A percentile compares a stretch with the other conserved stretches of the same genome.
Conservation (phyloP, 2,113 vertebrate genomes). For the Clarias gariepinus region DNA sequence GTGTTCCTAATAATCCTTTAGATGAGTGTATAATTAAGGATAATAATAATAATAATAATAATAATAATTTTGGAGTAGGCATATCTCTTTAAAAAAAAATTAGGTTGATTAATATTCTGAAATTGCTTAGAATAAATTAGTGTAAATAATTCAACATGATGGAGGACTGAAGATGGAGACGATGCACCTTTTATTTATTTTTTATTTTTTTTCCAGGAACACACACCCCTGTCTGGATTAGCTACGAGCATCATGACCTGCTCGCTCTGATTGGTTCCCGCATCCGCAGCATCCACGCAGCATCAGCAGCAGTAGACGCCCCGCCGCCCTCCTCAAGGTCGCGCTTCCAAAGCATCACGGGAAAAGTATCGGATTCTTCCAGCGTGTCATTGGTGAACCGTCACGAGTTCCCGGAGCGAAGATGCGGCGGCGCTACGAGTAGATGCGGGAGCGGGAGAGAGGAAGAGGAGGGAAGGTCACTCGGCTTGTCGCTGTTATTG, state of each 20-base stretch:
- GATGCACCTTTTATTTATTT: background rate
- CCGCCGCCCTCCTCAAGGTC: background rate
- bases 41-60: no score
- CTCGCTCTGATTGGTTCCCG: conserved; percentile 8
- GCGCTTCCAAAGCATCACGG: conserved; percentile 13
- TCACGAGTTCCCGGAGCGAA: conserved; percentile 13
- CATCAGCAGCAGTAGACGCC: background rate
- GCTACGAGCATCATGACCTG: background rate
- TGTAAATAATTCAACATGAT: background rate
- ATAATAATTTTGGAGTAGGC: no score
- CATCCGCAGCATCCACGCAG: conserved; percentile 38
- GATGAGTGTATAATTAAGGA: no score
- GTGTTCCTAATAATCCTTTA: no score
- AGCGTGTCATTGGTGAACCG: background rate
- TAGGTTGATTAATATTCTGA: background rate
- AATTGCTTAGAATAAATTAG: background rate
- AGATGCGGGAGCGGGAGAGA: background rate
- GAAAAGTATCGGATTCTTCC: conserved; percentile 21
- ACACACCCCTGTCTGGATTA: background rate
- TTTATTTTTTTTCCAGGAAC: background rate
- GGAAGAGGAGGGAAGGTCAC: conserved; percentile 3
- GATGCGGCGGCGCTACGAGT: background rate
- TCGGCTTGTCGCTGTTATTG: conserved; percentile 43
- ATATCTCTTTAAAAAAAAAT: no score
- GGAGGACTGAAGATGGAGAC: background rate